A percentile compares a stretch with the other conserved stretches of the same genome.
Conservation (phyloP, 2,888 invertebrate genomes). For the Eupithecia exiguata region DNA sequence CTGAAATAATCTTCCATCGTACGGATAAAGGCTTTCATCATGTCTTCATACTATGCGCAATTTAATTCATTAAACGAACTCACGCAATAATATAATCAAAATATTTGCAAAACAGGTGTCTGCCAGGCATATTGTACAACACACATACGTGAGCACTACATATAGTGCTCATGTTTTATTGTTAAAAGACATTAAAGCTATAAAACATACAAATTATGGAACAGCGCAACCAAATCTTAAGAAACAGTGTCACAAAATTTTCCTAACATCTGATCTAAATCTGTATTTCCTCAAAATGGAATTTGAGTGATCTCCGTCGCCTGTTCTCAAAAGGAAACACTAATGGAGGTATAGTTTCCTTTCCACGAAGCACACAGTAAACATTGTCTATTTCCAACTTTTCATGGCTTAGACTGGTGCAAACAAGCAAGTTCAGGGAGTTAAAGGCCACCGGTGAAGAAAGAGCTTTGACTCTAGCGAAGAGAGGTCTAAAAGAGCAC, state of each 20-base stretch:
- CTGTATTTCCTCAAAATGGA: slow-evolving; percentile 59
- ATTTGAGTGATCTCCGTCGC: slow-evolving; percentile 58
- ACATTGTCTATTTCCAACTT: slow-evolving; percentile 54
- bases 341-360: slow-evolving; percentile 65
- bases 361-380: slow-evolving; percentile 55
- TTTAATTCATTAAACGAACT: background rate
- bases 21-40: background rate
- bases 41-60: background rate
- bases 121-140: too few relatives aligned
- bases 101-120: background rate
- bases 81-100: background rate
- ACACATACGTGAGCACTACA: too few relatives aligned
- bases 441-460: slow-evolving; percentile 3
- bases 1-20: background rate
- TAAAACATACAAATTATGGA: background rate
- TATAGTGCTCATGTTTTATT: background rate
- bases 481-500: background rate
- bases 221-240: background rate
- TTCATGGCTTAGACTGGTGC: slow-evolving; percentile 34
- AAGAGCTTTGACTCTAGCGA: background rate
- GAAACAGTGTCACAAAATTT: slow-evolving; percentile 5
- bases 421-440: slow-evolving; percentile 16
- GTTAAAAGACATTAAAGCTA: background rate
- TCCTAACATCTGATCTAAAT: slow-evolving; percentile 48
- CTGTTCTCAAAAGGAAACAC: slow-evolving; percentile 57